These are phyloP conservation scores for Podarcis siculus DNA, from an alignment of 2,797 vertebrate genomes.

Conservation along the genomic window DNA sequence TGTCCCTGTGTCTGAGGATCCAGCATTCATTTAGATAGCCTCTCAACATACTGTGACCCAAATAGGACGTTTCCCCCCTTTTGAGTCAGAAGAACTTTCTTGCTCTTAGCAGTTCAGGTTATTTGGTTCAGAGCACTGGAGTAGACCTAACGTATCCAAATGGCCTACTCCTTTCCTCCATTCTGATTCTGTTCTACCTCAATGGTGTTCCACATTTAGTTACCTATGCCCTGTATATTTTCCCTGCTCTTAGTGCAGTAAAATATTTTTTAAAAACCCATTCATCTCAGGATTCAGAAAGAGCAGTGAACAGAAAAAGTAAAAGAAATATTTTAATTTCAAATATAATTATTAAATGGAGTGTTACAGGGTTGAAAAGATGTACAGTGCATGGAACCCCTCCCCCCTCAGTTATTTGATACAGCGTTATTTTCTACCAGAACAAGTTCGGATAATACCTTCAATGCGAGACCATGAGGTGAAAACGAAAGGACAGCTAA, in stretches of 20 bases:
- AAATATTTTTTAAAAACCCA: not conserved
- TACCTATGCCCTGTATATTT: rapidly evolving
- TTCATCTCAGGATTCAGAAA: constrained; percentile 7
- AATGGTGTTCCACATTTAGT: constrained; percentile 23
- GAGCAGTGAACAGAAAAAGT: not conserved
- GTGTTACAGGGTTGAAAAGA: not conserved
- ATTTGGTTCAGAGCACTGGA: constrained; percentile 68
- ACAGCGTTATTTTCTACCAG: constrained; percentile 35
- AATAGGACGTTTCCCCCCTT: constrained; percentile 70
- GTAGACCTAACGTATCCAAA: constrained; percentile 38
- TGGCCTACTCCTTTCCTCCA: not conserved
- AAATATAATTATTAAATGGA: constrained; percentile 50
- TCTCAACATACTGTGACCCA: constrained; percentile 58
- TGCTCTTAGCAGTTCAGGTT: constrained; percentile 70
- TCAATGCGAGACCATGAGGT: constrained; percentile 26
- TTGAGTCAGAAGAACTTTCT: constrained; percentile 67
- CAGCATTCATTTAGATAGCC: constrained; percentile 62
- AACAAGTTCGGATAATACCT: constrained; percentile 11
- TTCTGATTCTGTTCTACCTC: constrained; percentile 44
- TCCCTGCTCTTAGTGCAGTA: constrained; percentile 22
- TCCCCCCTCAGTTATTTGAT: constrained; percentile 21
- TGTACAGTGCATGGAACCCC: rapidly evolving
- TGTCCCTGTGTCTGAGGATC: constrained; percentile 58
- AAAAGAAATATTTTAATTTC: not conserved
- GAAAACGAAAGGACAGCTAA: not conserved